Evolutionary conservation across 2,797 vertebrate genomes (phyloP), one percentile per base, ranked within the genome.

Genomic region (Iguana delicatissima): DNA sequence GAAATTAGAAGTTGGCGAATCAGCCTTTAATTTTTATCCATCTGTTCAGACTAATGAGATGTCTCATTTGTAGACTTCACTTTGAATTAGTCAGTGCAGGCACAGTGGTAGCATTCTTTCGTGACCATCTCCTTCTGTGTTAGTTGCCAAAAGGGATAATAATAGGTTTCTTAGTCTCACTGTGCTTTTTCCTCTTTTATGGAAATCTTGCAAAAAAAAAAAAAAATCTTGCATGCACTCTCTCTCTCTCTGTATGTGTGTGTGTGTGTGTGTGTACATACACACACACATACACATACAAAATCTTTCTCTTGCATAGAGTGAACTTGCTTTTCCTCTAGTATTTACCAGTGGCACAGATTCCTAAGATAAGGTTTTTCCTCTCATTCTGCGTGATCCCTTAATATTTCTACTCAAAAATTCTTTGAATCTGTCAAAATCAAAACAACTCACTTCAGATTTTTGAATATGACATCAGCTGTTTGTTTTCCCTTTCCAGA

Each of bases 21-120:
- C 98, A 98, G 97, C 97, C 96, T 97, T 98, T 97, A 97, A 96
- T 98, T 98, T 98, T 97, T 96, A 98, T 97, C 98, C 98, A 98
- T 98, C 98, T 99, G 98, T 97, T 98, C 96, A 96, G 96, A 97
- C 96, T 98, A 98, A 98, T 98, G 97, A 98, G 96, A 95, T 93
- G 89, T 94, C 97, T 98, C 97, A 95, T 97, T 98, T 97, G 94
- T 97, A 96, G 96, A 92, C 95, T 97, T 98, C 96, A 96, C 94
- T 98, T 97, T 97, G 96, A 96, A 95, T 97, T 97, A 97, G 96
- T 96, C 96, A 96, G 93, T 97, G 95, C 95, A 97, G 95, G 93
- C 96, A 93, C 96, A 97, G 93, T 94, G 95, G 89, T 95, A 97
- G 96, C 95, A 94, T 97, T 96, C 94, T 92, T 96, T 92, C 93